Conservation (phyloP, 2,888 invertebrate species). For the Papilio protenor region DNA sequence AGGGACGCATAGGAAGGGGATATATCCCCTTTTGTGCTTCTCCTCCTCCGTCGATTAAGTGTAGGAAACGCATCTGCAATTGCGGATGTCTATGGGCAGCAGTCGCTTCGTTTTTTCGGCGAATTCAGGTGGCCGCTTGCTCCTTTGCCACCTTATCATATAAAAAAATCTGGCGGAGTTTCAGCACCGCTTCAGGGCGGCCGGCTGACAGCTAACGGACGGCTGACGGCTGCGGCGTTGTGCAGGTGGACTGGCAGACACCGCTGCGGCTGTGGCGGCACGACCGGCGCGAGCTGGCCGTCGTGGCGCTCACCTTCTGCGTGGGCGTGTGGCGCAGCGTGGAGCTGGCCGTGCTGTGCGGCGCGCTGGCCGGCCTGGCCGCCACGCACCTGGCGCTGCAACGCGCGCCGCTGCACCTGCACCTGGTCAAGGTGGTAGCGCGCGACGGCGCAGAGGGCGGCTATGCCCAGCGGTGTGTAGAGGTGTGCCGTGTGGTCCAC, state of each 20-base stretch:
- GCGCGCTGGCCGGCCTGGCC: conserved; percentile 86
- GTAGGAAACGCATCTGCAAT: too few species aligned
- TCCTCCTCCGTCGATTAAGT: too few species aligned
- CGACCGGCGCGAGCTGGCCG: conserved; percentile 86
- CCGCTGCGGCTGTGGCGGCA: conserved; percentile 81
- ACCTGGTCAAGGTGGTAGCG: conserved; percentile 66
- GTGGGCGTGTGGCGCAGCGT: conserved; percentile 88
- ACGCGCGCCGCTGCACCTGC: conserved; percentile 80
- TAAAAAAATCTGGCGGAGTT: too few species aligned
- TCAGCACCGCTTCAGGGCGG: too few species aligned
- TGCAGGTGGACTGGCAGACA: conserved; percentile 82
- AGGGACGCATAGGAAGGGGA: too few species aligned
- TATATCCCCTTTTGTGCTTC: too few species aligned
- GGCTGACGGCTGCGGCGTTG: background rate
- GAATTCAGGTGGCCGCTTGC: too few species aligned
- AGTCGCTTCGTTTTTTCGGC: too few species aligned
- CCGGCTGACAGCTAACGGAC: too few species aligned
- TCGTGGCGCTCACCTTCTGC: conserved; percentile 86
- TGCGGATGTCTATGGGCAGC: too few species aligned
- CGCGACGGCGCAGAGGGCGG: too few species aligned
- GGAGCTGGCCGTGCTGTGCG: conserved; percentile 91
- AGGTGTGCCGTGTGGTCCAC: conserved; percentile 62
- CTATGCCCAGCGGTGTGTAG: background rate
- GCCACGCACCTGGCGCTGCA: conserved; percentile 87
- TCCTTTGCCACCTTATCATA: too few species aligned